Conservation (phyloP, 2,888 invertebrate species). For the Tipula helvola region DNA sequence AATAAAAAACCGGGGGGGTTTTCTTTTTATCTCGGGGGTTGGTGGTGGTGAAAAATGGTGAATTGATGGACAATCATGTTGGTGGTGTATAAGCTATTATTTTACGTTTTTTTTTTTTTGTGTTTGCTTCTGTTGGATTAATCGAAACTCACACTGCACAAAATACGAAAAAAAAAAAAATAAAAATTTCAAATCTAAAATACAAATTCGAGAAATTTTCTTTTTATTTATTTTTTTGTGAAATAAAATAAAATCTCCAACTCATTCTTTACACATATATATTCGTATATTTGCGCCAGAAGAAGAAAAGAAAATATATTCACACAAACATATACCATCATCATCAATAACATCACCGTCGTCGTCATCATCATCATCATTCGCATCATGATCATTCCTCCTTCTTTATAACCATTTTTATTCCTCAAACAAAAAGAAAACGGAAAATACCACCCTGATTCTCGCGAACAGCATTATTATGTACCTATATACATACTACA, state of each 20-base stretch:
- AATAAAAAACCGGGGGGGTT: neutral
- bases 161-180: neutral
- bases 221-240: neutral
- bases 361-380: conserved; percentile 12
- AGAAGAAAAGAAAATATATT: neutral
- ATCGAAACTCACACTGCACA: conserved; percentile 12
- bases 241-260: neutral
- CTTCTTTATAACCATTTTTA: conserved; percentile 5
- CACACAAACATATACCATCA: conserved; percentile 12
- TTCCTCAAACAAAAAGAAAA: neutral
- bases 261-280: neutral
- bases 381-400: conserved; percentile 5
- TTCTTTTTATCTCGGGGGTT: neutral
- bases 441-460: conserved; percentile 7
- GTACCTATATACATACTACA: neutral
- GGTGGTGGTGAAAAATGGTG: neutral
- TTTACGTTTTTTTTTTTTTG: neutral
- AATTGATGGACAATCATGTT: conserved; percentile 4
- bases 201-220: neutral
- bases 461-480: conserved; percentile 11
- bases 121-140: conserved; percentile 10
- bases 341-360: conserved; percentile 11
- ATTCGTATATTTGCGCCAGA: neutral
- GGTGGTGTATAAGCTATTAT: neutral
- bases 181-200: neutral